Conservation (phyloP, 2,797 vertebrate species). For the Sciurus carolinensis region DNA sequence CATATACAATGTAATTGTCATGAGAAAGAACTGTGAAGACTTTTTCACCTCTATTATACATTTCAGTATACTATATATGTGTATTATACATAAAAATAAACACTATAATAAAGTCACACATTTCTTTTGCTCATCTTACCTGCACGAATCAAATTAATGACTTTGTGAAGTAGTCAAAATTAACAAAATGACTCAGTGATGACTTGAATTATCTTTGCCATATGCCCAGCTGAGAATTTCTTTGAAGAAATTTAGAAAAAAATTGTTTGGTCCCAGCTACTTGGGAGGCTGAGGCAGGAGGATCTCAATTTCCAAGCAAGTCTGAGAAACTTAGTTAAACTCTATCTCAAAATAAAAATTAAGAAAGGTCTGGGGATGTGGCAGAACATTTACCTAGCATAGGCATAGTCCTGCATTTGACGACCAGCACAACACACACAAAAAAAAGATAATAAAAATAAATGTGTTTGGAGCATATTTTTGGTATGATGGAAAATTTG, state of each 20-base stretch:
- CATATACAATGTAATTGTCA: slow-evolving; percentile 40
- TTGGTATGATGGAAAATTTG: not conserved
- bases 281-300: too few species aligned
- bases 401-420: too few species aligned
- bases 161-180: slow-evolving; percentile 52
- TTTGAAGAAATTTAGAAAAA: slow-evolving; percentile 82
- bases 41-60: not conserved
- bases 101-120: not conserved
- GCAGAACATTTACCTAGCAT: too few species aligned
- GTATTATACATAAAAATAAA: not conserved
- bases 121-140: slow-evolving; percentile 35
- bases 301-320: too few species aligned
- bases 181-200: slow-evolving; percentile 84
- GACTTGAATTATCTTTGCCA: slow-evolving; percentile 86
- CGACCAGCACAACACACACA: too few species aligned
- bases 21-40: slow-evolving; percentile 6
- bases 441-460: not conserved
- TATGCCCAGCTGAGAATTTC: slow-evolving; percentile 93
- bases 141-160: slow-evolving; percentile 27
- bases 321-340: too few species aligned
- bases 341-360: too few species aligned
- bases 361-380: too few species aligned
- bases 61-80: not conserved
- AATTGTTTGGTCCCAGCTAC: too few species aligned
- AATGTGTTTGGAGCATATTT: slow-evolving; percentile 37